These are phyloP conservation scores for Orthosia cruda DNA, from an alignment of 2,888 invertebrate genomes.

Conservation along the genomic window DNA sequence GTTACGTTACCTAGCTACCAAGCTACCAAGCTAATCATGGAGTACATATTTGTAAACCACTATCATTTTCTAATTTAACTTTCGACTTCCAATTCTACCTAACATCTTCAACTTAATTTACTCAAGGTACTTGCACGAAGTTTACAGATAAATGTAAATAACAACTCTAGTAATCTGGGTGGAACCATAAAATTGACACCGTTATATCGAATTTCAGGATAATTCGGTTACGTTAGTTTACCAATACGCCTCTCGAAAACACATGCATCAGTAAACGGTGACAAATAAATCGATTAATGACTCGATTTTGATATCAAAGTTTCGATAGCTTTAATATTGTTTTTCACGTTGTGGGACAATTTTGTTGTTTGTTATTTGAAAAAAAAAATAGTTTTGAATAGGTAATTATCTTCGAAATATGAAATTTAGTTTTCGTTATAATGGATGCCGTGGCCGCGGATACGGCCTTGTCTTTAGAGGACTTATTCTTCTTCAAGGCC, in stretches of 20 bases:
- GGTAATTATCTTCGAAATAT: not conserved
- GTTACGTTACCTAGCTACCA: no score
- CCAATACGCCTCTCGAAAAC: conserved; percentile 7
- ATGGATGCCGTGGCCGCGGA: no score
- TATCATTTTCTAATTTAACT: conserved; percentile 29
- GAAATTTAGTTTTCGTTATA: no score
- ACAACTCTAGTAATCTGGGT: not conserved
- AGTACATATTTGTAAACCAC: not conserved
- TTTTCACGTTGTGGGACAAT: not conserved
- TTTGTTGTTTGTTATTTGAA: not conserved
- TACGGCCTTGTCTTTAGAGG: no score
- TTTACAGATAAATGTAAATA: conserved; percentile 3
- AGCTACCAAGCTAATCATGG: not conserved
- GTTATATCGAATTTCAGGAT: conserved; percentile 23
- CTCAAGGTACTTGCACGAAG: not conserved
- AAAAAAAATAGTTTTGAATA: not conserved
- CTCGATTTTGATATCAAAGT: conserved; percentile 13
- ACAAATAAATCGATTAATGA: conserved; percentile 29
- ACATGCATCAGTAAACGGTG: conserved; percentile 11
- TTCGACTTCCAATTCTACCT: not conserved
- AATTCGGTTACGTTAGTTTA: conserved; percentile 28
- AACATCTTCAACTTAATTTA: conserved; percentile 17
- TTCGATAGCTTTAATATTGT: conserved; percentile 1
- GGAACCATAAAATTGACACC: conserved; percentile 5
- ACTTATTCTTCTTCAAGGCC: no score